These are phyloP conservation scores for Pteronura brasiliensis DNA, from an alignment of 2,113 vertebrate genomes.

Conservation along the genomic window DNA sequence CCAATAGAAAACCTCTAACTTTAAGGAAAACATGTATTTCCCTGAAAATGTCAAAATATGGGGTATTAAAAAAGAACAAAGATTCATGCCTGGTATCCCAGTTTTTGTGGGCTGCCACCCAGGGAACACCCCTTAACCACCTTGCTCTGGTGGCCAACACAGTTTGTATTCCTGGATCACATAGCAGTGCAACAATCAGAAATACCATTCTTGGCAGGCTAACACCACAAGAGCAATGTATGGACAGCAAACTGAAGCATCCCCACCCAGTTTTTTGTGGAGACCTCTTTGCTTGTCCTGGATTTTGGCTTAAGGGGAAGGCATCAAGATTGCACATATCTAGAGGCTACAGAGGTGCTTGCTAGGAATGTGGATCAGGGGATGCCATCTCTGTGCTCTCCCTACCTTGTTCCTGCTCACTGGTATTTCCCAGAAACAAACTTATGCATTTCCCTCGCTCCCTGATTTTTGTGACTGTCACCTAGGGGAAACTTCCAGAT, in stretches of 20 bases:
- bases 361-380: not conserved
- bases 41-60: conserved; percentile 1
- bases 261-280: not conserved
- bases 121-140: not conserved
- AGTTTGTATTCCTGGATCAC: not conserved
- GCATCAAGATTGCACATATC: not conserved
- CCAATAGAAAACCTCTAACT: not conserved
- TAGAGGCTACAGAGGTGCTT: not conserved
- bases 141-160: not conserved
- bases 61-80: not conserved
- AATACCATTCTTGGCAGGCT: not conserved
- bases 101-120: not conserved
- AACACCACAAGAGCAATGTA: not conserved
- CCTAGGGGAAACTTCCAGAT: not conserved
- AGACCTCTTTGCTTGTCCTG: not conserved
- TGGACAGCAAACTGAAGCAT: not conserved
- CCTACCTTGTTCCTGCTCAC: not conserved
- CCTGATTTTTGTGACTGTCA: not conserved
- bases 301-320: not conserved
- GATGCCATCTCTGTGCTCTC: not conserved
- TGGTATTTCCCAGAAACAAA: not conserved
- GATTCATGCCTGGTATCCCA: not conserved
- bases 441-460: not conserved
- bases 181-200: not conserved
- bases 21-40: not conserved